These are phyloP conservation scores for Ancistrus triradiatus DNA, from an alignment of 2,113 vertebrate genomes.

Conservation along the genomic window DNA sequence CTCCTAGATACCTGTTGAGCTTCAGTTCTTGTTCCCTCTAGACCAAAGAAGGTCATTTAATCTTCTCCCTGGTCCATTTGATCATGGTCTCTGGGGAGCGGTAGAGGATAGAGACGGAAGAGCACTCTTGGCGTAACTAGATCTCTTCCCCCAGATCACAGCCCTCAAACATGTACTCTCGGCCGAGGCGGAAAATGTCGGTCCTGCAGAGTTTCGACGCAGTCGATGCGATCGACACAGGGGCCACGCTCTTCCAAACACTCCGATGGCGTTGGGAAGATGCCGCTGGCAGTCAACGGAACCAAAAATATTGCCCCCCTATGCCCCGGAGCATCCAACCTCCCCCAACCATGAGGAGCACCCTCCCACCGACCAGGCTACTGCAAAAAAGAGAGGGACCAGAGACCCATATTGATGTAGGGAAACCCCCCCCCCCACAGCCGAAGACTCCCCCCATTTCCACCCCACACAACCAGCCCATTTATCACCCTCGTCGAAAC, in stretches of 20 bases:
- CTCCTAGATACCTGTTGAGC: background rate
- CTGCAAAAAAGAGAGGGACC: slow-evolving; percentile 59
- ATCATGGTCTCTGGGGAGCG: slow-evolving; percentile 86
- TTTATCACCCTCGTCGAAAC: too few species aligned
- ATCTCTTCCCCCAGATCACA: slow-evolving; percentile 93
- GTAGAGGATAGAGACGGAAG: slow-evolving; percentile 90
- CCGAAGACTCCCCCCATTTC: too few species aligned
- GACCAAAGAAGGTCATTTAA: slow-evolving; percentile 30
- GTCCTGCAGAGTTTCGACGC: slow-evolving; percentile 84
- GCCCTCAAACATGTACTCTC: slow-evolving; percentile 89
- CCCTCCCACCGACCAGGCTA: slow-evolving; percentile 90
- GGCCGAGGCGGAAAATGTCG: slow-evolving; percentile 90
- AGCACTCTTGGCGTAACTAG: slow-evolving; percentile 91
- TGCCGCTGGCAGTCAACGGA: too few species aligned
- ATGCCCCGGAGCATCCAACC: too few species aligned
- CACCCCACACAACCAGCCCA: too few species aligned
- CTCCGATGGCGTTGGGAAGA: slow-evolving; percentile 92
- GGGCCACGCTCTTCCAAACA: slow-evolving; percentile 95
- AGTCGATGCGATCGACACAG: slow-evolving; percentile 74
- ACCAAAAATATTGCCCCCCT: too few species aligned
- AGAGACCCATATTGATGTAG: too few species aligned
- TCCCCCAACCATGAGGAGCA: too few species aligned
- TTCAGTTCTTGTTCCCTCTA: background rate
- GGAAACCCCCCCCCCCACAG: too few species aligned
- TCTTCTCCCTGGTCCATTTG: slow-evolving; percentile 61